Percentiles rank a stretch among this genome's conserved stretches.
These are phyloP conservation scores for Phoxinus dragarum DNA, from an alignment of 2,797 vertebrate genomes.

Conservation along the genomic window DNA sequence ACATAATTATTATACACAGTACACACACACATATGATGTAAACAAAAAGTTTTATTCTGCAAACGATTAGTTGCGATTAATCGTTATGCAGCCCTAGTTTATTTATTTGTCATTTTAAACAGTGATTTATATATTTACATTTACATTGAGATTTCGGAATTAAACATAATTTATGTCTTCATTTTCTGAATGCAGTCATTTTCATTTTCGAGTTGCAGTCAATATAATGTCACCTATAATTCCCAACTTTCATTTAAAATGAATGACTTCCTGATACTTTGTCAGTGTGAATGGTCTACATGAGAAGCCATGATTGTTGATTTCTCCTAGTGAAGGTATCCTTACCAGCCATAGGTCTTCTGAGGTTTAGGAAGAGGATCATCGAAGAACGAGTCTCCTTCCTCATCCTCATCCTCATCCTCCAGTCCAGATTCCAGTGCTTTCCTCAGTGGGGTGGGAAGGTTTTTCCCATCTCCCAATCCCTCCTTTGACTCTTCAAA, in stretches of 20 bases:
- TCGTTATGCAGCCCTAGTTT: no score
- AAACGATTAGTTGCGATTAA: no score
- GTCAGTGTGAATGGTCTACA: background rate
- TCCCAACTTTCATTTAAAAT: background rate
- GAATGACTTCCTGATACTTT: background rate
- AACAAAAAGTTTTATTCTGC: no score
- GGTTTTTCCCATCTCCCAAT: slow-evolving; percentile 51
- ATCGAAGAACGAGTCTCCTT: slow-evolving; percentile 94
- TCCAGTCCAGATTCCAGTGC: slow-evolving; percentile 68
- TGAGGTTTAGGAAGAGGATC: slow-evolving; percentile 91
- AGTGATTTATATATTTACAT: background rate
- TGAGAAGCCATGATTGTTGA: background rate
- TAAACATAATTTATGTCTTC: background rate
- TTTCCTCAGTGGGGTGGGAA: slow-evolving; percentile 62
- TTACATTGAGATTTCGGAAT: background rate
- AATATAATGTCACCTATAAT: background rate
- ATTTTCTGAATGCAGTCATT: no score
- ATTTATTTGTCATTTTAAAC: background rate
- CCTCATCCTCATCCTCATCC: slow-evolving; percentile 60
- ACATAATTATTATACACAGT: no score
- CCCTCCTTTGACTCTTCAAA: slow-evolving; percentile 65
- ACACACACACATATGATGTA: no score
- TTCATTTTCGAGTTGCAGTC: background rate
- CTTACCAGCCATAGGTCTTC: slow-evolving; percentile 88
- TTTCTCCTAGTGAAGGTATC: slow-evolving; percentile 6